phyloP scores from a whole-genome alignment of 2,113 vertebrate species.

The Salminus brasiliensis region DNA sequence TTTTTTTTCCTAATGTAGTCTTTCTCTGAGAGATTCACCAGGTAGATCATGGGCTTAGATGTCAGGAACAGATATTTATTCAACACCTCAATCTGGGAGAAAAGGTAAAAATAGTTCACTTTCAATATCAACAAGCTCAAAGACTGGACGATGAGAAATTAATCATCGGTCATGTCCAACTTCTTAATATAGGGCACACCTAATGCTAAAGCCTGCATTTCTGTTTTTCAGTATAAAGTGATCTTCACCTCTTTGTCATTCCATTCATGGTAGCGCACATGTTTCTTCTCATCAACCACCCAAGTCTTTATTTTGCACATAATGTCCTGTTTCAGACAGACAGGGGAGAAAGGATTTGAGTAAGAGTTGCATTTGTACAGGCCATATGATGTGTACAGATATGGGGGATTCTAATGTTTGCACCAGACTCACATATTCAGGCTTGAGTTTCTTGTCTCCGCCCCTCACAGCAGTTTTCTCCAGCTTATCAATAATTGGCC shows the following conservation, averaged over 20 bases:
- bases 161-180: too few relatives aligned
- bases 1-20: conserved; percentile 99
- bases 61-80: conserved; percentile 98
- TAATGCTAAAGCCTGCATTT: too few relatives aligned
- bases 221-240: too few relatives aligned
- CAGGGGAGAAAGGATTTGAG: conserved; percentile 56
- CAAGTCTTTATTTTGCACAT: conserved; percentile 96
- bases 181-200: too few relatives aligned
- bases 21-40: conserved; percentile 96
- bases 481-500: conserved; percentile 90
- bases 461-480: conserved; percentile 96
- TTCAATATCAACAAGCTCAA: conserved; percentile 1
- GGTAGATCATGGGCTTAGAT: conserved; percentile 98
- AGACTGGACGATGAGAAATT: neutral
- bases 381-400: neutral
- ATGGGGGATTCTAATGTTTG: conserved; percentile 5
- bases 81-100: conserved; percentile 91
- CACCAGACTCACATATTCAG: conserved; percentile 90
- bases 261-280: conserved; percentile 92
- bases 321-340: conserved; percentile 83
- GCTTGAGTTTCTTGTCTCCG: conserved; percentile 96
- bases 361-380: neutral
- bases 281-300: conserved; percentile 95
- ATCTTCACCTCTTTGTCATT: conserved; percentile 95
- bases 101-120: neutral